A percentile compares a stretch with the other conserved stretches of the same genome.
Conservation (phyloP, 2,888 invertebrate species). For the Mellilla xanthometata region DNA sequence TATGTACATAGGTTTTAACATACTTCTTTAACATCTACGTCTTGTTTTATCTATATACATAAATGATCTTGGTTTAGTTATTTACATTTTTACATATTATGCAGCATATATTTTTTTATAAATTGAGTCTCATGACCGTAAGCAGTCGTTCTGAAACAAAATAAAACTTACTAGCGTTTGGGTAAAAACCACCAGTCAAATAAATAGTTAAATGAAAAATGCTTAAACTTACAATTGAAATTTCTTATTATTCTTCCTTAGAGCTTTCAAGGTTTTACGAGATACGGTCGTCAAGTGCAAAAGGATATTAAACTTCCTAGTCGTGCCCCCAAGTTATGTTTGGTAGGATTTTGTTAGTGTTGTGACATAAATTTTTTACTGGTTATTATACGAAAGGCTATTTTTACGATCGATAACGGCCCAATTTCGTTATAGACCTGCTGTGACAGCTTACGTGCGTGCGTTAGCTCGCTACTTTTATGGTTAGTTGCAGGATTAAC, state of each 20-base stretch:
- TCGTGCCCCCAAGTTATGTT: constrained; percentile 28
- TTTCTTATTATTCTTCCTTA: constrained; percentile 67
- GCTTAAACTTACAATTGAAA: constrained; percentile 62
- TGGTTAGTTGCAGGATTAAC: no score
- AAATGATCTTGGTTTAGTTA: no score
- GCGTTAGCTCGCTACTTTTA: background rate
- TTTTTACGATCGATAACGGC: constrained; percentile 18
- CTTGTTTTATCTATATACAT: no score
- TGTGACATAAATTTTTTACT: constrained; percentile 21
- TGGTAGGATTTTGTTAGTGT: constrained; percentile 21
- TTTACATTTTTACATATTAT: no score
- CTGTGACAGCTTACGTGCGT: constrained; percentile 15
- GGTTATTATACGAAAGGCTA: constrained; percentile 18
- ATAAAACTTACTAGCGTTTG: no score
- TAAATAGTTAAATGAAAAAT: constrained; percentile 65
- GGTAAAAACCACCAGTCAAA: no score
- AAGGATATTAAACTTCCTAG: constrained; percentile 57
- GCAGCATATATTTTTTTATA: no score
- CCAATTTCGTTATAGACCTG: constrained; percentile 6
- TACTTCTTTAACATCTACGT: no score
- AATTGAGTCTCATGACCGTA: no score
- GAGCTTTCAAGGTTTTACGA: constrained; percentile 57
- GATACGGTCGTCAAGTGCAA: constrained; percentile 55
- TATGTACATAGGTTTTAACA: no score
- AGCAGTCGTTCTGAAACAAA: no score